phyloP scores from a whole-genome alignment of 2,797 vertebrate species.

The Rhinogobio ventralis region DNA sequence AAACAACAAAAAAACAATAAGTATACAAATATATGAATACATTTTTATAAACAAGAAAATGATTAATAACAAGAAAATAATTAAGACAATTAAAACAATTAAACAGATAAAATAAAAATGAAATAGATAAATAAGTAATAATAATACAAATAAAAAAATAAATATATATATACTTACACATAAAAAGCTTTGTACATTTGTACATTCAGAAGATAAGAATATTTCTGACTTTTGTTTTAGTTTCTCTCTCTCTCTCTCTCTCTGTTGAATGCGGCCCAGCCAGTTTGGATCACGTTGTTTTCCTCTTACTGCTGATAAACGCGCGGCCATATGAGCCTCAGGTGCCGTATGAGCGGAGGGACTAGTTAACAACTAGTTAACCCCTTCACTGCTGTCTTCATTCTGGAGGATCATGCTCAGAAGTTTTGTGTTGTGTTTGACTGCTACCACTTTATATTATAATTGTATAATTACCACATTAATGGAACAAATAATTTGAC shows the following conservation, averaged over 20 bases:
- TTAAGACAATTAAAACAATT: no score
- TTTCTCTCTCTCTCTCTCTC: conserved; percentile 40
- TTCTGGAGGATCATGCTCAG: not conserved
- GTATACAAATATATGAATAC: no score
- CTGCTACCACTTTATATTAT: not conserved
- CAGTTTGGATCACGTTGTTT: conserved; percentile 77
- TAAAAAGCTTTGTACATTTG: no score
- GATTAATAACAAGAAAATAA: no score
- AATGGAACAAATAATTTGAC: not conserved
- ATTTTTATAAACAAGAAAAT: no score
- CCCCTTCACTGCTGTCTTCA: conserved; percentile 73
- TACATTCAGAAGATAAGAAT: no score
- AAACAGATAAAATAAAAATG: no score
- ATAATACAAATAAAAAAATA: no score
- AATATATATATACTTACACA: no score
- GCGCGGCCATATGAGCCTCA: conserved; percentile 75
- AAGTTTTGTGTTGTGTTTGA: not conserved
- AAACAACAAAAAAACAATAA: no score
- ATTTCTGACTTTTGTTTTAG: no score
- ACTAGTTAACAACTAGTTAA: conserved; percentile 83
- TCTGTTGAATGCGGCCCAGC: conserved; percentile 79
- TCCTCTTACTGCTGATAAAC: conserved; percentile 76
- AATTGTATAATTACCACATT: not conserved
- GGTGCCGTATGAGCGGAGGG: conserved; percentile 78
- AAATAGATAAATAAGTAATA: no score